Evolutionary conservation across 2,797 vertebrate species (phyloP).

Genomic region (Lepidocolaptes lacrymiger): DNA sequence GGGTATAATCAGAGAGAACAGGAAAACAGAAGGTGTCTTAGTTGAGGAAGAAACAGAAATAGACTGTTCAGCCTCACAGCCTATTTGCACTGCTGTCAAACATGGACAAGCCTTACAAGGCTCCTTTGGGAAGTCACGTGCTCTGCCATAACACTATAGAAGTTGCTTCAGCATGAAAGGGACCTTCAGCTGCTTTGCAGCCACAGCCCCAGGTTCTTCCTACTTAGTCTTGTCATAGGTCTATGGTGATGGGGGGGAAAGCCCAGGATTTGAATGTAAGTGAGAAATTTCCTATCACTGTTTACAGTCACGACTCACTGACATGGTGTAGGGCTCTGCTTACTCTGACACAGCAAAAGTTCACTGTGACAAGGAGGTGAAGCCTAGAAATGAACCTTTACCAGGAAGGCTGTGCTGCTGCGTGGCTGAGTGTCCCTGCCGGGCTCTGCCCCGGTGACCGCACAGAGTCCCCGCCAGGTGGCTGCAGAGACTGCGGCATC

Average conservation of each 20-base stretch:
- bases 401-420: neutral
- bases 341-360: neutral
- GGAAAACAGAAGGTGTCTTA: neutral
- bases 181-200: neutral
- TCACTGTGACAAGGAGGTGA: neutral
- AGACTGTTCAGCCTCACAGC: neutral
- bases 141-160: accelerated
- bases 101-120: neutral
- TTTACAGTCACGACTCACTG: neutral
- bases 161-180: neutral
- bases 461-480: neutral
- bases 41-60: neutral
- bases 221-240: accelerated
- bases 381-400: accelerated
- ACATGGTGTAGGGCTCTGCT: neutral
- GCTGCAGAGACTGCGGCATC: conserved; percentile 51
- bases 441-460: neutral
- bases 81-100: neutral
- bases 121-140: neutral
- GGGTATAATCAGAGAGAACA: neutral
- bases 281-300: neutral
- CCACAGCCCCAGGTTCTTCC: neutral
- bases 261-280: neutral
- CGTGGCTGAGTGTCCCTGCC: accelerated
- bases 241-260: accelerated